Conservation (phyloP, 2,113 vertebrate species). For the Hippoglossus stenolepis region DNA sequence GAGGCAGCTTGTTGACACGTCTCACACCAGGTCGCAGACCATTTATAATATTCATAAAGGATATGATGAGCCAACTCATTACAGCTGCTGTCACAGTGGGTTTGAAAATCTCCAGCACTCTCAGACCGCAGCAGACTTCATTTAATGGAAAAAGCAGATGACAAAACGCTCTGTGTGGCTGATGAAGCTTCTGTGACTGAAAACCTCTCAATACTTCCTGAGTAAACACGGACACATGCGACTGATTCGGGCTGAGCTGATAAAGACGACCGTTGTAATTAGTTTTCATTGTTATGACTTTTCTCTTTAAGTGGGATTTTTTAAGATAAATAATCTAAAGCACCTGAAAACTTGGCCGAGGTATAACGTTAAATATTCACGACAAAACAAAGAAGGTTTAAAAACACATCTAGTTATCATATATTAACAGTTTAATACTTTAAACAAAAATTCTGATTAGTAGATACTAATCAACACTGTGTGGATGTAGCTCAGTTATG, state of each 20-base stretch:
- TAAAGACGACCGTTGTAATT: neutral
- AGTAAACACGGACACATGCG: neutral
- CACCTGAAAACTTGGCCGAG: no score
- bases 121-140: neutral
- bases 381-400: no score
- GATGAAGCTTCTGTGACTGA: neutral
- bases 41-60: neutral
- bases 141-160: slow-evolving; percentile 8
- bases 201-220: neutral
- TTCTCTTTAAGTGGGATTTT: neutral
- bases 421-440: no score
- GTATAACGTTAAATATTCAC: no score
- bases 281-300: neutral
- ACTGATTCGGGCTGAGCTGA: neutral
- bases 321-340: no score
- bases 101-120: neutral
- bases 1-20: slow-evolving; percentile 23
- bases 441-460: neutral
- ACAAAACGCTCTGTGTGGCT: neutral
- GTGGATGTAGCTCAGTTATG: neutral
- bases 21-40: slow-evolving; percentile 21
- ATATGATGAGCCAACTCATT: neutral
- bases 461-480: neutral
- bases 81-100: neutral
- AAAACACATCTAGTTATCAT: neutral